phyloP scores from a whole-genome alignment of 2,888 invertebrate genomes.

The Griposia aprilina region DNA sequence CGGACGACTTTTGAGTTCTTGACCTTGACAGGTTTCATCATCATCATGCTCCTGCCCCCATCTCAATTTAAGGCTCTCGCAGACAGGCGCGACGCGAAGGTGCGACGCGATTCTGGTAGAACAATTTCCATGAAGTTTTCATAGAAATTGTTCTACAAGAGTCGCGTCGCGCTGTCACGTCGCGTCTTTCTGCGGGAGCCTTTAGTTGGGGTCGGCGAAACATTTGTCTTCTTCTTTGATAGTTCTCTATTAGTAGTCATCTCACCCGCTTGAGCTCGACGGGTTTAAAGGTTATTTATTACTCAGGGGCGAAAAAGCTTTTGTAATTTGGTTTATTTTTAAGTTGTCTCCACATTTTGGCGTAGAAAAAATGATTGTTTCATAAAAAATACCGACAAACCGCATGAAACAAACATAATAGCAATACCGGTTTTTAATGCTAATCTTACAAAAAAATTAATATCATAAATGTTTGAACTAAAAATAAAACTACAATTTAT shows the following conservation, averaged over 20 bases:
- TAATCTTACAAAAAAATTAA: not conserved
- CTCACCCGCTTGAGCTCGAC: not conserved
- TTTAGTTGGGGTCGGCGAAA: not conserved
- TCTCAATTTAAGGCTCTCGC: no score
- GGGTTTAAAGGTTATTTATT: not conserved
- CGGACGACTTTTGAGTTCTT: not conserved
- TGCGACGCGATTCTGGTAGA: no score
- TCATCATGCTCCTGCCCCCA: no score
- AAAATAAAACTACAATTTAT: not conserved
- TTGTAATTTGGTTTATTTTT: not conserved
- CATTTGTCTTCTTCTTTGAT: not conserved
- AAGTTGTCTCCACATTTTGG: not conserved
- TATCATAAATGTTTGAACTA: not conserved
- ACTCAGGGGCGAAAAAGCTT: not conserved
- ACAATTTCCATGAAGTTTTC: no score
- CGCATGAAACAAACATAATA: not conserved
- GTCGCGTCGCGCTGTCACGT: no score
- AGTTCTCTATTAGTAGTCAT: not conserved
- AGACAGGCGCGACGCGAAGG: no score
- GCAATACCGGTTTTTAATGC: conserved; percentile 11
- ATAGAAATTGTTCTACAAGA: no score
- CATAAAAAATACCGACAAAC: not conserved
- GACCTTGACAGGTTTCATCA: not conserved
- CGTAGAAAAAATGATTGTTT: not conserved
- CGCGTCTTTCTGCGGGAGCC: no score